Evolutionary conservation across 2,113 vertebrate species (phyloP).

Genomic region (Urocolius indicus): DNA sequence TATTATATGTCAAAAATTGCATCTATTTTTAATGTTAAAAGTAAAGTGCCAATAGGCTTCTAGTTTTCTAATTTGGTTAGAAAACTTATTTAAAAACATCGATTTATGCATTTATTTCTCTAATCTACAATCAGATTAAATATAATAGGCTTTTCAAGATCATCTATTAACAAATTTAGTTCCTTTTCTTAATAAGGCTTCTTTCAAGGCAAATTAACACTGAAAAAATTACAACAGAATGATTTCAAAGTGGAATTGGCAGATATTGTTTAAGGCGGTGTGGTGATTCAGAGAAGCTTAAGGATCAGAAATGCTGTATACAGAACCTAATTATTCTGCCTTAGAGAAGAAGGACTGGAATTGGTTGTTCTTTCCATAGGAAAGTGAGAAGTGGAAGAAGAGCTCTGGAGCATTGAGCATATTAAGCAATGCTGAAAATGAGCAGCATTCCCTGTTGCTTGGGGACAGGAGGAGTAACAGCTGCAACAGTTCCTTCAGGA

Average conservation of each 20-base stretch:
- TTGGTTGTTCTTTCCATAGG: background rate
- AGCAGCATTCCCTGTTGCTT: background rate
- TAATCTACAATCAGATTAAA: background rate
- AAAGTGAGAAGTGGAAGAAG: background rate
- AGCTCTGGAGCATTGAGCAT: background rate
- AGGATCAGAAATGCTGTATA: background rate
- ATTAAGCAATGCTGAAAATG: conserved; percentile 13
- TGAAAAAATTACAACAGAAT: background rate
- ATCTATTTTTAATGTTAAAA: background rate
- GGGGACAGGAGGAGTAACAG: background rate
- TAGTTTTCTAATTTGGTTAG: background rate
- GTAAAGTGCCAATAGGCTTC: background rate
- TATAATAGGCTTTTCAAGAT: background rate
- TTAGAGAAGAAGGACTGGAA: background rate
- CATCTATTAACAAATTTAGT: background rate
- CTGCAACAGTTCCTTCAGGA: conserved; percentile 4
- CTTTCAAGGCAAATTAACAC: background rate
- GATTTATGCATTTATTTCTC: background rate
- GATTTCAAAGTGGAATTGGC: background rate
- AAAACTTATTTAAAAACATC: background rate
- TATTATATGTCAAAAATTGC: background rate
- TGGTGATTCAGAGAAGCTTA: background rate
- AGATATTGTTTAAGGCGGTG: background rate
- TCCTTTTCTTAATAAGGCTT: background rate
- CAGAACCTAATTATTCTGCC: background rate